Evolutionary conservation across 2,888 invertebrate species (phyloP), one percentile per base, ranked within the genome.

Genomic region (Andricus quercusramuli): DNA sequence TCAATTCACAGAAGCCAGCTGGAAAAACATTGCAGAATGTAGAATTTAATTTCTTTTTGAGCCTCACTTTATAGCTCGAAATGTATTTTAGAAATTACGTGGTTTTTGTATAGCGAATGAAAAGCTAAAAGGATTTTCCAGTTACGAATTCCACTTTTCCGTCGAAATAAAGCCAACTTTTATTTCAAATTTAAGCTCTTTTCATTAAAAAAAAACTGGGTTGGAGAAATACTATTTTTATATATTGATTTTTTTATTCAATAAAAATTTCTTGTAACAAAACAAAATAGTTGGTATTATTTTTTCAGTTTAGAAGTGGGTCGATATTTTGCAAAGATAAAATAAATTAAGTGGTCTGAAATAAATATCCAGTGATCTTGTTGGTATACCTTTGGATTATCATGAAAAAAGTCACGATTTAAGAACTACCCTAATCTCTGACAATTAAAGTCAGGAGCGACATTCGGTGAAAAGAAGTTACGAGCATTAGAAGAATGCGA

Each of bases 401-500:
- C 11, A 15, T 22, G 44, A 68, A 68, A 22, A 68, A 51, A 9
- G 66, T 67, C 77, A 51, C 81, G 86, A 85, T 84, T 84, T 81
- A 83, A 82, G 76, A 78, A 78, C 78, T 56, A 25, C 47, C 79
- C 78, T 82, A 81, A 85, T 85, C 83, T 80, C 74, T 79, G 41
- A 79, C 80, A 85, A 85, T 86, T 85, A 85, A 85, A 86, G 85
- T 83, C 68, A 32, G 79, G 81, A 68, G 62, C 66, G 64, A 78
- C 80, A 78, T 82, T 82, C 81, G 77, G 17, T 77, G 82, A 82
- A 78, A 82, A 82, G 68, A 37, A 82, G 78, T 82, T 82, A 76
- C 29, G 80, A 78, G 78, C 44, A 17, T 82, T 51, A 62, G 56
- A 56, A 51, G 25, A 37, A 29, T 20, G 37, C 22, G 25, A 62